Evolutionary conservation across 2,113 vertebrate genomes (phyloP).

Genomic region (Mormyrus iriodes): DNA sequence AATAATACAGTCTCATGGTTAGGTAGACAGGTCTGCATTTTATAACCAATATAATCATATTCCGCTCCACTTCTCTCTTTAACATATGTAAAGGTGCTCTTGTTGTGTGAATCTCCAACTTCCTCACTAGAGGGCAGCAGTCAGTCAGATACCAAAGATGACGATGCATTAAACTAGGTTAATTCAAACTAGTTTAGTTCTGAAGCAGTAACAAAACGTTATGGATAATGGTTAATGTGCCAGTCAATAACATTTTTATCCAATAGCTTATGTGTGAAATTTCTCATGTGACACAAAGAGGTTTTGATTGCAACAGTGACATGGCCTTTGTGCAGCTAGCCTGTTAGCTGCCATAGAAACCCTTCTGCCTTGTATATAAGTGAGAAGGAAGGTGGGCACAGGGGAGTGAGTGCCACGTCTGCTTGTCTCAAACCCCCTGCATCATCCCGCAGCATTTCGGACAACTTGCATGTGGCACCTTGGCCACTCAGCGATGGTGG

Average conservation of each 20-base stretch:
- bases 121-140: conserved; percentile 12
- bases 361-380: neutral
- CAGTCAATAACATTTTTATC: neutral
- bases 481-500: neutral
- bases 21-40: neutral
- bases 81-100: neutral
- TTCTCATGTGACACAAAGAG: neutral
- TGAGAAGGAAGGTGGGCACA: neutral
- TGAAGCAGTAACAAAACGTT: neutral
- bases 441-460: neutral
- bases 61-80: neutral
- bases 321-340: neutral
- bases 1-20: neutral
- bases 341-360: neutral
- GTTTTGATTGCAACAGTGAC: neutral
- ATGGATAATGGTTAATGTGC: neutral
- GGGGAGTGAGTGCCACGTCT: neutral
- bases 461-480: neutral
- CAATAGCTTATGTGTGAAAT: neutral
- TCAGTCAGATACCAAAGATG: neutral
- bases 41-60: neutral
- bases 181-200: neutral
- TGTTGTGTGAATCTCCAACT: neutral
- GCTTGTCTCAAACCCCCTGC: neutral
- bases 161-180: neutral